Percentiles rank a stretch among this genome's conserved stretches.
Conservation (phyloP, 2,797 vertebrate species). For the Tolypeutes matacus region DNA sequence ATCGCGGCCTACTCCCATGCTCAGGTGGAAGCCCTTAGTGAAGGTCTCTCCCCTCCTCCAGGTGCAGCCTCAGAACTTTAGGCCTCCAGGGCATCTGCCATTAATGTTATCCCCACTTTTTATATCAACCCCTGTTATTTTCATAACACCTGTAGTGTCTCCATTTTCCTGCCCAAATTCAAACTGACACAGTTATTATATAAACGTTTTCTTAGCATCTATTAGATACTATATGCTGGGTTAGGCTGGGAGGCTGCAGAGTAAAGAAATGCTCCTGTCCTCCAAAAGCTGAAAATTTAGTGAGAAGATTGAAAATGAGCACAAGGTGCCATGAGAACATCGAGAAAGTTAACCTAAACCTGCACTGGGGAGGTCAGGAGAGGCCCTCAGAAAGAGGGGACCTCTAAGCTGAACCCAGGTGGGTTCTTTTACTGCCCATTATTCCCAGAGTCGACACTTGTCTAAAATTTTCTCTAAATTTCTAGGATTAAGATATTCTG, state of each 20-base stretch:
- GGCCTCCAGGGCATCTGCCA: too few species aligned
- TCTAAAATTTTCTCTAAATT: neutral
- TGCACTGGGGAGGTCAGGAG: neutral
- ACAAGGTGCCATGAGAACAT: neutral
- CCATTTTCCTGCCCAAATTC: neutral
- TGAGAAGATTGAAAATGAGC: neutral
- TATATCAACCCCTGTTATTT: neutral
- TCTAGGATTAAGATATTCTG: slow-evolving; percentile 28
- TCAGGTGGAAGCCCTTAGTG: neutral
- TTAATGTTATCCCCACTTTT: neutral
- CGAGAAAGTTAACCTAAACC: neutral
- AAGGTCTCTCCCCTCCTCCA: neutral
- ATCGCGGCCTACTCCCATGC: neutral
- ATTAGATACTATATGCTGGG: neutral
- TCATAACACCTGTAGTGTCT: neutral
- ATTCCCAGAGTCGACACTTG: neutral
- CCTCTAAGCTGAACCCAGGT: neutral
- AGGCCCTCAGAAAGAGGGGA: neutral
- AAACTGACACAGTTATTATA: neutral
- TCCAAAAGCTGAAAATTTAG: neutral
- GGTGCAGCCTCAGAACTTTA: neutral
- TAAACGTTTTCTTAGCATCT: neutral
- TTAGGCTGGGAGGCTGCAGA: neutral
- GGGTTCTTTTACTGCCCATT: neutral
- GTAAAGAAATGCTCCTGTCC: neutral